phyloP scores from a whole-genome alignment of 2,888 invertebrate species.

The Peribatodes rhomboidaria region DNA sequence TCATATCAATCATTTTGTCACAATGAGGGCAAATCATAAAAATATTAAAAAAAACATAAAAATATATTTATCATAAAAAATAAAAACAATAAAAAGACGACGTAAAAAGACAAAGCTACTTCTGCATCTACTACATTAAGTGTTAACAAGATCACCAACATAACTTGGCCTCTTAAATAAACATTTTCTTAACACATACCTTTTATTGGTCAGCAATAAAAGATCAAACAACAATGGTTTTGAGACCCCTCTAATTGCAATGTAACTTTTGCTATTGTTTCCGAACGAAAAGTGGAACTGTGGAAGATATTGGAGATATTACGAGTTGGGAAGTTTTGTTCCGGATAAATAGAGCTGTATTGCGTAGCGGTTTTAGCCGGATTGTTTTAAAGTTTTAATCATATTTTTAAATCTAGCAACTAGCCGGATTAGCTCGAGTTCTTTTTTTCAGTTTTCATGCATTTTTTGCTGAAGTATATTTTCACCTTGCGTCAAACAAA shows the following conservation, averaged over 20 bases:
- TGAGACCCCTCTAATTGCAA: slow-evolving; percentile 65
- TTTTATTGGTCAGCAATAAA: slow-evolving; percentile 35
- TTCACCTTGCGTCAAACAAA: no score
- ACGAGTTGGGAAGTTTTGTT: slow-evolving; percentile 20
- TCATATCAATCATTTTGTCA: no score
- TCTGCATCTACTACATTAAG: no score
- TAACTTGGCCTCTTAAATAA: slow-evolving; percentile 18
- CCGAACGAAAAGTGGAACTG: slow-evolving; percentile 25
- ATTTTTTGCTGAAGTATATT: no score
- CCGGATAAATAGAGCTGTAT: slow-evolving; percentile 5
- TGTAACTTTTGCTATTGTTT: slow-evolving; percentile 70
- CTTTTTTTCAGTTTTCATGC: no score
- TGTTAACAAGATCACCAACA: neutral
- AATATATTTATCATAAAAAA: no score
- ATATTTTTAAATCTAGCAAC: no score
- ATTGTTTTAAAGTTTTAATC: neutral
- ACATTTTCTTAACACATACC: slow-evolving; percentile 27
- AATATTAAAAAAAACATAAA: no score
- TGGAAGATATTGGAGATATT: slow-evolving; percentile 28
- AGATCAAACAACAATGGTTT: slow-evolving; percentile 55
- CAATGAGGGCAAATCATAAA: no score
- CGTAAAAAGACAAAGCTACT: no score
- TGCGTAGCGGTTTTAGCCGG: neutral
- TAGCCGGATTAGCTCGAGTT: no score
- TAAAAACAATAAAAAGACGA: no score